Percentiles rank a stretch among this genome's conserved stretches.
Evolutionary conservation across 2,797 vertebrate species (phyloP).

Genomic region (Rhynchotus rufescens): DNA sequence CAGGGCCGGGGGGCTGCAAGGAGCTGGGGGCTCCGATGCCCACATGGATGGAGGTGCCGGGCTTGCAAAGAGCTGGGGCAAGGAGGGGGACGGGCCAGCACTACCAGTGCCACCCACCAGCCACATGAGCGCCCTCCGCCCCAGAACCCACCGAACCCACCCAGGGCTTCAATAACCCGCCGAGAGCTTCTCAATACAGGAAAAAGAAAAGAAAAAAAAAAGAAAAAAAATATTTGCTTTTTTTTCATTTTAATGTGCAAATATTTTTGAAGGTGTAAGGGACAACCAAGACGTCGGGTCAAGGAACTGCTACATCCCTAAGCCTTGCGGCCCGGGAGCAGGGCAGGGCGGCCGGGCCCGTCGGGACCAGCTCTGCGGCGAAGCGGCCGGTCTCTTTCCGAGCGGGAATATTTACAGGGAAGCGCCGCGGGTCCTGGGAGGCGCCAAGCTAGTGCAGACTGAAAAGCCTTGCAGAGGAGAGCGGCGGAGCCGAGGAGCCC

Average conservation of each 20-base stretch:
- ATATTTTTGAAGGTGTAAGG: neutral
- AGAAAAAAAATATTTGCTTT: neutral
- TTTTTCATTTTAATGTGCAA: constrained; percentile 51
- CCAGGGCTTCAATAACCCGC: constrained; percentile 31
- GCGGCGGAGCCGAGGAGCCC: neutral
- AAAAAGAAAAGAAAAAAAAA: neutral
- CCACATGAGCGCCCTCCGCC: neutral
- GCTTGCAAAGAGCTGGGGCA: too few relatives aligned
- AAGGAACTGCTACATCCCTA: neutral
- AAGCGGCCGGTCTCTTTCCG: neutral
- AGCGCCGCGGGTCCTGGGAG: neutral
- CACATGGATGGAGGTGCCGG: too few relatives aligned
- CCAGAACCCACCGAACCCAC: neutral
- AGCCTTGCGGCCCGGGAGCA: neutral
- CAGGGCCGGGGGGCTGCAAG: too few relatives aligned
- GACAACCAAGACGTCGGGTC: neutral
- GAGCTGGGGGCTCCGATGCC: neutral
- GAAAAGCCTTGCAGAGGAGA: constrained; percentile 38
- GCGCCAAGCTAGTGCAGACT: neutral
- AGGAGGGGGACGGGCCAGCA: too few relatives aligned
- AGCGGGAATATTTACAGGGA: neutral
- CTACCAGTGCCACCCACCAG: too few relatives aligned
- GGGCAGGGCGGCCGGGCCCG: neutral
- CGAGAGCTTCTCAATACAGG: constrained; percentile 49
- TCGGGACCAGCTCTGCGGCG: neutral